Conservation (phyloP, 1,140 invertebrate genomes). For the Nephila pilipes region DNA sequence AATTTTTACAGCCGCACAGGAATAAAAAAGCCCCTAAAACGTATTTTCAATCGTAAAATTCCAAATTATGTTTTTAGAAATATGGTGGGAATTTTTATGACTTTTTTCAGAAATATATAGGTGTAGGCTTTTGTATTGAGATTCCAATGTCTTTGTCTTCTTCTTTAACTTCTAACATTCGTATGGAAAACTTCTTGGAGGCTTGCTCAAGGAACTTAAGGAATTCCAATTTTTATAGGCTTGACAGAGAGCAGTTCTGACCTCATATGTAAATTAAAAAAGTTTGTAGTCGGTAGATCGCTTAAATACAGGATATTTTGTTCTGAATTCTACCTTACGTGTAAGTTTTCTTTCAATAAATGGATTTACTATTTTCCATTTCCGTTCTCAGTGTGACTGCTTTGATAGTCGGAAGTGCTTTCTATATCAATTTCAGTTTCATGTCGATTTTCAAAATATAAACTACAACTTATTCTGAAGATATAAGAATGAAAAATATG, state of each 20-base stretch:
- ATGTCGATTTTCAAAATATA: too few species aligned
- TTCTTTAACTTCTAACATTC: slow-evolving; percentile 18
- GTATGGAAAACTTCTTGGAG: background rate
- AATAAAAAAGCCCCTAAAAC: slow-evolving; percentile 25
- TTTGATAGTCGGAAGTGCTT: too few species aligned
- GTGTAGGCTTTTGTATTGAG: slow-evolving; percentile 43
- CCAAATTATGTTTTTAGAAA: slow-evolving; percentile 58
- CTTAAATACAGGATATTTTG: background rate
- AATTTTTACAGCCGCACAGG: slow-evolving; percentile 17
- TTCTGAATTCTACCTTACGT: background rate
- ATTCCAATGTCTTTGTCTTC: slow-evolving; percentile 43
- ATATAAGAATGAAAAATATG: too few species aligned
- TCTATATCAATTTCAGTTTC: too few species aligned
- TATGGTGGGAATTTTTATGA: slow-evolving; percentile 57
- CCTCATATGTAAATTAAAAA: slow-evolving; percentile 42
- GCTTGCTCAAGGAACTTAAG: background rate
- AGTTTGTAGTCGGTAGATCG: background rate
- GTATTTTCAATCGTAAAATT: slow-evolving; percentile 48
- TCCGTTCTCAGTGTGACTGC: too few species aligned
- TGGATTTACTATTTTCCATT: background rate
- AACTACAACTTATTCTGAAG: too few species aligned
- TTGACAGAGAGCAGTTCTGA: background rate
- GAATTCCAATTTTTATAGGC: slow-evolving; percentile 40
- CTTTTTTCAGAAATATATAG: slow-evolving; percentile 14
- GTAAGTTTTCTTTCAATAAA: slow-evolving; percentile 12